Conservation (phyloP, 2,888 invertebrate species). For the Tiliacea citrago region DNA sequence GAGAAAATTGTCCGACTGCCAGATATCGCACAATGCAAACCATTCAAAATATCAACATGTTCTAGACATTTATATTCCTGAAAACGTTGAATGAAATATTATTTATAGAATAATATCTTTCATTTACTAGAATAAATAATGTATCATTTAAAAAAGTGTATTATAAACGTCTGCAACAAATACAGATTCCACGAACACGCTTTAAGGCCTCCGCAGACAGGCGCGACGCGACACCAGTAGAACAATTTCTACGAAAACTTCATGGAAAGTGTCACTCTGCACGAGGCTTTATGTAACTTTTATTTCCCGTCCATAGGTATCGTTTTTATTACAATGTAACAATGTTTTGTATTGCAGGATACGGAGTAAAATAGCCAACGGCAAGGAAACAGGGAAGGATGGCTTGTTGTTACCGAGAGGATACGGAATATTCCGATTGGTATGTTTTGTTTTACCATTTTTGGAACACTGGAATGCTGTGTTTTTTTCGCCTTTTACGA, state of each 20-base stretch:
- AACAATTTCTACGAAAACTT: too few relatives aligned
- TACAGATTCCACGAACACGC: not conserved
- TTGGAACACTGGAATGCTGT: too few relatives aligned
- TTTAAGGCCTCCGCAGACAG: too few relatives aligned
- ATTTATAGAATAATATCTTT: too few relatives aligned
- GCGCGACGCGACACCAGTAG: too few relatives aligned
- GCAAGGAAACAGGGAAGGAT: slow-evolving; percentile 75
- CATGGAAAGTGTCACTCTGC: too few relatives aligned
- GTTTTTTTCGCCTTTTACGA: too few relatives aligned
- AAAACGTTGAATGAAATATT: too few relatives aligned
- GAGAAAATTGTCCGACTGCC: not conserved
- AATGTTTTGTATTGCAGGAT: slow-evolving; percentile 71
- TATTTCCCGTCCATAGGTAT: not conserved
- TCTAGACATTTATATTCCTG: not conserved
- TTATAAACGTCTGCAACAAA: not conserved
- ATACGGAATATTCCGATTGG: slow-evolving; percentile 81
- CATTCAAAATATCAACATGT: not conserved
- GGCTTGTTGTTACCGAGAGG: slow-evolving; percentile 73
- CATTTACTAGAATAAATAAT: too few relatives aligned
- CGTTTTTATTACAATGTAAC: not conserved
- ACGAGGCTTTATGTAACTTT: too few relatives aligned
- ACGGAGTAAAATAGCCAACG: slow-evolving; percentile 78
- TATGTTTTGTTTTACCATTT: slow-evolving; percentile 58
- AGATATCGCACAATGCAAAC: not conserved
- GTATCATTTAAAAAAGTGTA: too few relatives aligned